Conservation (phyloP, 2,888 invertebrate genomes). For the Steinernema carpocapsae region DNA sequence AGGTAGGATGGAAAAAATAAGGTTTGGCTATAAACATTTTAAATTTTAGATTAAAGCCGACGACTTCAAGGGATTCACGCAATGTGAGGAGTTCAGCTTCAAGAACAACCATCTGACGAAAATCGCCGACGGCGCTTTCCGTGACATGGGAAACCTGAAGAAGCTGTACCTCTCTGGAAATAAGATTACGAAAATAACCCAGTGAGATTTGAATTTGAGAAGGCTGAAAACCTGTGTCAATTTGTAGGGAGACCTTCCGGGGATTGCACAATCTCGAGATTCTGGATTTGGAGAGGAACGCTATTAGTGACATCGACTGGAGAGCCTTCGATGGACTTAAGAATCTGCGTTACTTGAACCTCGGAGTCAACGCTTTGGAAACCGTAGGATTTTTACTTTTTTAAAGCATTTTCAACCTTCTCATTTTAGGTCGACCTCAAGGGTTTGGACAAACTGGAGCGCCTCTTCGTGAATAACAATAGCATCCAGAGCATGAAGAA, state of each 20-base stretch:
- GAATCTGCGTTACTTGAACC: slow-evolving; percentile 66
- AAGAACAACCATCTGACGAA: slow-evolving; percentile 49
- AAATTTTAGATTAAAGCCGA: slow-evolving; percentile 58
- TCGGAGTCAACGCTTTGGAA: slow-evolving; percentile 69
- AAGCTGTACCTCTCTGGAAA: slow-evolving; percentile 70
- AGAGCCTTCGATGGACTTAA: slow-evolving; percentile 56
- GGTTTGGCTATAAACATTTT: slow-evolving; percentile 31
- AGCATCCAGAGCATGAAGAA: slow-evolving; percentile 50
- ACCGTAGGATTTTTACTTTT: slow-evolving; percentile 33
- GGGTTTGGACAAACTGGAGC: slow-evolving; percentile 53
- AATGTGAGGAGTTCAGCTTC: slow-evolving; percentile 65
- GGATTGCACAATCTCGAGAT: slow-evolving; percentile 68
- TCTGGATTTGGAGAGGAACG: slow-evolving; percentile 60
- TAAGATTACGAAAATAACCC: slow-evolving; percentile 58
- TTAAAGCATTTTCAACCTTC: neutral
- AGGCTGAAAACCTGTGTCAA: too few relatives aligned
- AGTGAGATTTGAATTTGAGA: slow-evolving; percentile 36
- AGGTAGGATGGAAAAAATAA: slow-evolving; percentile 62
- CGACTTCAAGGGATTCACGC: slow-evolving; percentile 64
- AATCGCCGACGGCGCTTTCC: slow-evolving; percentile 59
- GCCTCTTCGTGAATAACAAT: slow-evolving; percentile 66
- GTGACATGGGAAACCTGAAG: slow-evolving; percentile 48
- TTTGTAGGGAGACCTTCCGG: slow-evolving; percentile 55
- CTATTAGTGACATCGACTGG: slow-evolving; percentile 54
- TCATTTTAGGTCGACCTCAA: slow-evolving; percentile 46